phyloP scores from a whole-genome alignment of 2,888 invertebrate genomes.

The Trisateles emortualis region DNA sequence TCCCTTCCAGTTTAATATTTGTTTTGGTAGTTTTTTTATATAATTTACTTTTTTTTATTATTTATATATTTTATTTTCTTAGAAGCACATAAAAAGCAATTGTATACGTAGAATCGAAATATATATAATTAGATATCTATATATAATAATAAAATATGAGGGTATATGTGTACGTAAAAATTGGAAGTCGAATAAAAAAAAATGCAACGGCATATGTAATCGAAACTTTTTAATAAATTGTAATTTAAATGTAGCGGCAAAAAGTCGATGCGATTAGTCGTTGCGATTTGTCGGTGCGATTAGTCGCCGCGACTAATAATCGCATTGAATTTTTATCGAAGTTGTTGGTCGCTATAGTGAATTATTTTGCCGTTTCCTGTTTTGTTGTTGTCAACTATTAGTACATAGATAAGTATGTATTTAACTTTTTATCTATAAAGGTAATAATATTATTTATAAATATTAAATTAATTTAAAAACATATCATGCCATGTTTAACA shows the following conservation, averaged over 20 bases:
- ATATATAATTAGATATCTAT: constrained; percentile 16
- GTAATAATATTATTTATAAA: constrained; percentile 4
- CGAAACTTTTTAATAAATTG: constrained; percentile 35
- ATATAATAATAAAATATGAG: constrained; percentile 36
- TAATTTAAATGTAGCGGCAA: constrained; percentile 7
- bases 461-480: constrained; percentile 11
- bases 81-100: constrained; percentile 30
- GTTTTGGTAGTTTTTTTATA: background rate
- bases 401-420: constrained; percentile 6
- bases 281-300: background rate
- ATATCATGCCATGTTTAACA: constrained; percentile 14
- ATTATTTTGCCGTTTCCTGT: constrained; percentile 10
- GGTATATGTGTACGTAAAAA: constrained; percentile 43
- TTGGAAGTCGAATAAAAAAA: constrained; percentile 15
- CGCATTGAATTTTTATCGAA: constrained; percentile 5
- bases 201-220: constrained; percentile 27
- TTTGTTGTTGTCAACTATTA: constrained; percentile 36
- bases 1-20: no score
- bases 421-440: background rate
- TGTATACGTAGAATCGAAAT: constrained; percentile 42
- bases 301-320: no score
- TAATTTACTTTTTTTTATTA: background rate
- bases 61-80: constrained; percentile 14
- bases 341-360: constrained; percentile 1
- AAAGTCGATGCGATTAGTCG: constrained; percentile 13